Base-by-base conservation (phyloP, 2,888 invertebrate species). In the Torymus tubicola region DNA sequence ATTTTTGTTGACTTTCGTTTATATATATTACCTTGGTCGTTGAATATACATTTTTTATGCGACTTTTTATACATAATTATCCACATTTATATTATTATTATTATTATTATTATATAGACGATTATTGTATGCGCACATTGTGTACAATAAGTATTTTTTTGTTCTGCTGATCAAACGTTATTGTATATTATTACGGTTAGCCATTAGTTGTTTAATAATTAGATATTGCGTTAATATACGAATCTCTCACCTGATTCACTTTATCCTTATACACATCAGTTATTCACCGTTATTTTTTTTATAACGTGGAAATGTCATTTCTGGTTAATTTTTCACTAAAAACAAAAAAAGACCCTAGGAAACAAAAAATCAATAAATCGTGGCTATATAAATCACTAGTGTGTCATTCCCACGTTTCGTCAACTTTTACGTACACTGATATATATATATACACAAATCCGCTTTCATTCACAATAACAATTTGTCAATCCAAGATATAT, bases 101-200 rank as follows among this genome's bases (percentile, higher is more conserved):
- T n/a, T n/a, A n/a, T n/a, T n/a, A n/a, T n/a, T n/a, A n/a, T n/a
- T 42, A 71, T 61, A 60, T 70, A 74, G 53, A 65, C 14, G 60
- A 12, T 67, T 74, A 69, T 60, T 61, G 64, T 63, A 63, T 75
- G 70, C 69, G 72, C 72, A 76, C 18, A 57, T 24, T 57, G 72
- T 74, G 64, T 74, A 74, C 61, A 64, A 69, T 73, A 58, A 58
- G 65, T 74, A 53, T 79, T 63, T 63, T 63, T 80, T 68, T 67
- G 8, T 71, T 58, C 13, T 60, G 63, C 63, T 73, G 16, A 73
- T 80, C 14, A 53, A 55, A 50, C 0, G 2, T 72, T 65, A 31
- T 55, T 81, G 77, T 73, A 78, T 10, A 74, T 81, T 81, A 58
- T 65, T 73, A 61, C 55, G 18, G 67, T 78, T 81, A 81, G 70